Base-by-base conservation (phyloP, 2,113 vertebrate species). In the western clawed frog (Xenopus tropicalis) region DNA sequence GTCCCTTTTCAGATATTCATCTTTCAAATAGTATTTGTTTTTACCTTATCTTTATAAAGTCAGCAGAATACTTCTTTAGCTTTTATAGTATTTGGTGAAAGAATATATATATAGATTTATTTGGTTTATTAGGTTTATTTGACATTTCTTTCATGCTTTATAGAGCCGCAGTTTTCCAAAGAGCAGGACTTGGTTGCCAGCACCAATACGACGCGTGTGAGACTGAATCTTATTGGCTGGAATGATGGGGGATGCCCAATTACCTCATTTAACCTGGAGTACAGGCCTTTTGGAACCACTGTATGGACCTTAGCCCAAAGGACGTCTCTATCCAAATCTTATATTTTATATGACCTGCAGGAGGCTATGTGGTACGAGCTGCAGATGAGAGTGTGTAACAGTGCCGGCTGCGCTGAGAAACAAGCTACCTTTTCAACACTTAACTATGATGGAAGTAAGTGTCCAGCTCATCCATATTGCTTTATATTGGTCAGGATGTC, bases 81-180 rank as follows among this genome's bases (percentile, higher is more conserved):
- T n/a, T n/a, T n/a, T n/a, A n/a, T n/a, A n/a, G n/a, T n/a, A n/a
- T 29, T 48, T 48, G 11, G 44, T 16, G 11, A 48, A 11, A 48
- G 13, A 48, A 14, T 48, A 17, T 17, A 14, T 48, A 48, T 11
- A 13, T 16, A 48, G 3, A 13, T 48, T 48, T 11, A 48, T 48
- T 48, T 48, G 12, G 11, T 6, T 65, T 65, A 22, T 44, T 48
- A 46, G 12, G 11, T 12, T 46, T 29, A 4, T 59, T 4, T n/a
- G n/a, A 57, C 7, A 16, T 61, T 59, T 70, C 14, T 42, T 77
- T 1, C 42, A 1, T 46, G 8, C 37, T 8, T 64, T 37, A 0
- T 83, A 99, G 98, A 99, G 69, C 98, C 98, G 9, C 98, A 99
- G 82, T 99, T 99, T 85, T 95, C 95, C 21, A 99, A 99, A 89